Conservation (phyloP, 2,888 invertebrate genomes). For the Chymomyza fuscimana region DNA sequence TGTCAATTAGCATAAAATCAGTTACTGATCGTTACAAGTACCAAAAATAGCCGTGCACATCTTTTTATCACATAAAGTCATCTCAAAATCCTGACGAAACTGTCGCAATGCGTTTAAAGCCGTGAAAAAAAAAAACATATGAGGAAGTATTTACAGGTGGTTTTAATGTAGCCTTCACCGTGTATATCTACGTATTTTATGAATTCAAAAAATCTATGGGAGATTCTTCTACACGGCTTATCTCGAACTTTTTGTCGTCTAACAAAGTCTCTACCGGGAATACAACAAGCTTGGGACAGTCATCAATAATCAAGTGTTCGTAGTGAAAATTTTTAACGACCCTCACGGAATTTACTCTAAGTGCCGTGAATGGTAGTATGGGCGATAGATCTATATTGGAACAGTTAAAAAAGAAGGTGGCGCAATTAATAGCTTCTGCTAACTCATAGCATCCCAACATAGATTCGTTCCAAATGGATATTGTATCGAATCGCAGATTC, state of each 20-base stretch:
- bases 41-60: constrained; percentile 52
- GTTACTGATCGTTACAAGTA: constrained; percentile 30
- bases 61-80: constrained; percentile 37
- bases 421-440: constrained; percentile 27
- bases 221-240: no score
- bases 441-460: constrained; percentile 44
- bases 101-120: constrained; percentile 3
- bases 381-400: constrained; percentile 38
- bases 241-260: not conserved
- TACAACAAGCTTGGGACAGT: constrained; percentile 31
- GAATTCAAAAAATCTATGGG: constrained; percentile 45
- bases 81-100: constrained; percentile 28
- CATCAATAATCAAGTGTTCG: constrained; percentile 37
- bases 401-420: constrained; percentile 46
- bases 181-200: not conserved
- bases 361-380: not conserved
- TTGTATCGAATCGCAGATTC: constrained; percentile 11
- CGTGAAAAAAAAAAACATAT: constrained; percentile 5
- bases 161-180: not conserved
- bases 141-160: constrained; percentile 23
- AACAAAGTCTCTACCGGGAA: constrained; percentile 38
- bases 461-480: constrained; percentile 46
- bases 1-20: constrained; percentile 55
- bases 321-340: constrained; percentile 39
- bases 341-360: not conserved